These are phyloP conservation scores for Bembecia ichneumoniformis DNA, from an alignment of 2,888 invertebrate species.

Conservation along the genomic window DNA sequence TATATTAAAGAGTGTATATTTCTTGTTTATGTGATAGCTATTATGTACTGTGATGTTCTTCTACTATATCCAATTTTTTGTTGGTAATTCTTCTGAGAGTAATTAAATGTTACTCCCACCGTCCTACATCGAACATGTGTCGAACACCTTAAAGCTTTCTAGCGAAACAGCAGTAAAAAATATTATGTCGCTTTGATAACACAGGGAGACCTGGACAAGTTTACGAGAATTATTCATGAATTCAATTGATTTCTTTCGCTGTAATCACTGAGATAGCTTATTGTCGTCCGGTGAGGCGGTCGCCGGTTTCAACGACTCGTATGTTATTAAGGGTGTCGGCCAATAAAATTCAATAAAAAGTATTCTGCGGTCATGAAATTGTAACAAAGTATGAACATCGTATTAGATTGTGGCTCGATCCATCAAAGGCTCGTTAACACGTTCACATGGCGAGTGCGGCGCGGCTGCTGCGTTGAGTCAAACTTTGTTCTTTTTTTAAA, in stretches of 20 bases:
- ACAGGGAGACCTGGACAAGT: slow-evolving; percentile 28
- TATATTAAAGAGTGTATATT: too few relatives aligned
- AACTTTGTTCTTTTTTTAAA: slow-evolving; percentile 28
- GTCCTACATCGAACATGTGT: too few relatives aligned
- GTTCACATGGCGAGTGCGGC: slow-evolving; percentile 27
- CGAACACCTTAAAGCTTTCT: too few relatives aligned
- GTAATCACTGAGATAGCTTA: slow-evolving; percentile 40
- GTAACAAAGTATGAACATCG: slow-evolving; percentile 30
- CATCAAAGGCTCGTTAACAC: slow-evolving; percentile 67
- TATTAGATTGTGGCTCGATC: slow-evolving; percentile 54
- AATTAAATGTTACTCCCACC: slow-evolving; percentile 1
- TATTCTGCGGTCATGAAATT: slow-evolving; percentile 35
- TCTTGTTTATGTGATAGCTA: too few relatives aligned
- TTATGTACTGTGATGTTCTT: too few relatives aligned
- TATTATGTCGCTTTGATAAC: slow-evolving; percentile 53
- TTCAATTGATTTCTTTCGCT: slow-evolving; percentile 58
- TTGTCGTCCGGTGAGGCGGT: slow-evolving; percentile 15
- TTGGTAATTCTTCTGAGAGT: too few relatives aligned
- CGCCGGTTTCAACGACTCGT: slow-evolving; percentile 5
- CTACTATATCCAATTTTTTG: too few relatives aligned
- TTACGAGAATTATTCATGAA: slow-evolving; percentile 60
- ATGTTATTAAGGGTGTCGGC: slow-evolving; percentile 23
- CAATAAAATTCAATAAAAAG: slow-evolving; percentile 30
- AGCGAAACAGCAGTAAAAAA: slow-evolving; percentile 45
- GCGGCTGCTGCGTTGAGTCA: slow-evolving; percentile 12